Evolutionary conservation across 2,113 vertebrate species (phyloP).

Genomic region (Brachyhypopomus gauderio): DNA sequence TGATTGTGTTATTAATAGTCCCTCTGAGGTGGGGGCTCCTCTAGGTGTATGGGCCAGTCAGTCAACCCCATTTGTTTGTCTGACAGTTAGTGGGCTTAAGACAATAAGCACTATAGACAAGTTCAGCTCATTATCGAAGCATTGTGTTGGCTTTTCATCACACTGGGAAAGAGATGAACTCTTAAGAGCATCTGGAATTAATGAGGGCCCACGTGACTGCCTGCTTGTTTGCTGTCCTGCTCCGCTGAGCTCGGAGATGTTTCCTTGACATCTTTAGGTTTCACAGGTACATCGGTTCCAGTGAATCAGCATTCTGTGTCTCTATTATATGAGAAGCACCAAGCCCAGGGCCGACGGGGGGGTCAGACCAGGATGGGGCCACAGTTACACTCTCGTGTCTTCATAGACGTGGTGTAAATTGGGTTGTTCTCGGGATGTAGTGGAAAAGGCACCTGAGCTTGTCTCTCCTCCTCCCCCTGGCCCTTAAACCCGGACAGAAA

Average conservation of each 20-base stretch:
- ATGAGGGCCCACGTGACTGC: constrained; percentile 27
- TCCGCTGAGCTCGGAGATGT: constrained; percentile 8
- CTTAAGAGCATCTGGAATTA: constrained; percentile 41
- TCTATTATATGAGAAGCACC: constrained; percentile 23
- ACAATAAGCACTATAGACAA: constrained; percentile 69
- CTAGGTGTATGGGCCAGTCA: constrained; percentile 1
- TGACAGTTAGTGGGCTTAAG: constrained; percentile 16
- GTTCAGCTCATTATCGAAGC: constrained; percentile 74
- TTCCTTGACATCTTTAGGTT: constrained; percentile 23
- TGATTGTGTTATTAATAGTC: background rate
- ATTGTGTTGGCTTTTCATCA: constrained; percentile 57
- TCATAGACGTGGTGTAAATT: constrained; percentile 46
- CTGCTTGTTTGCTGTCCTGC: constrained; percentile 10
- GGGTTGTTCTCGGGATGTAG: constrained; percentile 21
- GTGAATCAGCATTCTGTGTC: constrained; percentile 32
- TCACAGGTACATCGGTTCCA: constrained; percentile 11
- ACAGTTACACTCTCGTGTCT: constrained; percentile 36
- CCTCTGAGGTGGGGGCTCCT: background rate
- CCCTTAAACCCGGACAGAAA: constrained; percentile 40
- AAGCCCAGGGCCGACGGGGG: constrained; percentile 30
- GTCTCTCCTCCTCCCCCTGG: background rate
- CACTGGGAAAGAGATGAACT: constrained; percentile 11
- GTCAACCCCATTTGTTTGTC: background rate
- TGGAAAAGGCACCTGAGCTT: constrained; percentile 48
- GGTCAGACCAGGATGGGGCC: constrained; percentile 8